Conservation (phyloP, 2,888 invertebrate species). For the Tortrix viridana region DNA sequence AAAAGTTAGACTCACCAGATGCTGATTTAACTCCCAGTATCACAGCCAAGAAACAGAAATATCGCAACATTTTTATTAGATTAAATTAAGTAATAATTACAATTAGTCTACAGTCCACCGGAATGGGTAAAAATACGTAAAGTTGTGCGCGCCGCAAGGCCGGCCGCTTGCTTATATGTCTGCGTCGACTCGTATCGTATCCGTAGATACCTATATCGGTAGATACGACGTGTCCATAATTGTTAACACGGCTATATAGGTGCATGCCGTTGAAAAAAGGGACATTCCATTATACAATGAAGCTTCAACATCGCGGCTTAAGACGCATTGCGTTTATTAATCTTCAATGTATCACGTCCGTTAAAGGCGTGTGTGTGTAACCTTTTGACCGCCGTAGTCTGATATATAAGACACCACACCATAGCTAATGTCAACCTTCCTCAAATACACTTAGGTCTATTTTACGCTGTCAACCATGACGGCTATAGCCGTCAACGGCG, state of each 20-base stretch:
- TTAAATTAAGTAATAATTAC: conserved; percentile 13
- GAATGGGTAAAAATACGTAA: not conserved
- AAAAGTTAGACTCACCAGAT: conserved; percentile 53
- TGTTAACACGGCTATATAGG: not conserved
- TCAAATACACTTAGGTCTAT: no score
- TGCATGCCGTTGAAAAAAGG: not conserved
- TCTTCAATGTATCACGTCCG: no score
- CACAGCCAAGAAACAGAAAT: conserved; percentile 58
- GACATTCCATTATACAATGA: no score
- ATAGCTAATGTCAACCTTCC: no score
- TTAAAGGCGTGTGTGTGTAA: no score
- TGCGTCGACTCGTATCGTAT: not conserved
- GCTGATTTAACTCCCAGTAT: conserved; percentile 54
- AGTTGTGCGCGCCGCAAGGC: conserved; percentile 13
- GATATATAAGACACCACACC: no score
- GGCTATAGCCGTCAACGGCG: no score
- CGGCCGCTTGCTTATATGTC: conserved; percentile 19
- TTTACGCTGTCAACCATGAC: no score
- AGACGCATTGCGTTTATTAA: no score
- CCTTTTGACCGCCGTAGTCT: no score
- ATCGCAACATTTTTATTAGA: conserved; percentile 49
- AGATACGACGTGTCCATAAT: conserved; percentile 6
- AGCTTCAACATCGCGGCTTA: no score
- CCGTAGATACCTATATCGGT: not conserved
- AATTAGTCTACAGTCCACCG: conserved; percentile 8